phyloP scores from a whole-genome alignment of 2,888 invertebrate genomes.

The Drosophila tanythrix region DNA sequence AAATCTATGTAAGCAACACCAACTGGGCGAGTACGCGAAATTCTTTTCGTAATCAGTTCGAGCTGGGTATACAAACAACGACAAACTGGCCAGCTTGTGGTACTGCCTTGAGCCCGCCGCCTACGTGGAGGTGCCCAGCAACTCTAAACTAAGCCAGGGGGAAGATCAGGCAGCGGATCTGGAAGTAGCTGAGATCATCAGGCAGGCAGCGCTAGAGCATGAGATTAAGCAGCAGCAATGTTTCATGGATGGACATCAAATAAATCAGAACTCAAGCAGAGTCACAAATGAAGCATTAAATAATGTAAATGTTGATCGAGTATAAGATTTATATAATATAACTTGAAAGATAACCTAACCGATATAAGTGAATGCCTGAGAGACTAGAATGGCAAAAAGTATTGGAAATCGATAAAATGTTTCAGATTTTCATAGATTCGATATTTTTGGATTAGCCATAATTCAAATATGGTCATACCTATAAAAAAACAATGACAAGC shows the following conservation, averaged over 20 bases:
- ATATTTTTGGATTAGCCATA: not conserved
- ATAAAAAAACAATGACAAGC: not conserved
- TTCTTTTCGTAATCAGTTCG: conserved; percentile 39
- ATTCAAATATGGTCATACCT: not conserved
- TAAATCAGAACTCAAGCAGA: not conserved
- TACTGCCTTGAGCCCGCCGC: conserved; percentile 55
- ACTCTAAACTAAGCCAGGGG: not conserved
- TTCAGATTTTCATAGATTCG: not conserved
- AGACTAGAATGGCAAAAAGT: not conserved
- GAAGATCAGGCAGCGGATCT: conserved; percentile 11
- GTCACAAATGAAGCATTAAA: not conserved
- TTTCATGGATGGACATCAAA: conserved; percentile 12
- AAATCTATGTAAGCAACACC: conserved; percentile 1
- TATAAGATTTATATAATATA: not conserved
- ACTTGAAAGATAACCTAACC: not conserved
- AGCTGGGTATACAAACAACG: conserved; percentile 7
- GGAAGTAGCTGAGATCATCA: conserved; percentile 50
- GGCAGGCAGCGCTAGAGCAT: conserved; percentile 56
- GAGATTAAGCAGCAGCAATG: conserved; percentile 40
- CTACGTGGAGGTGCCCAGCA: conserved; percentile 51
- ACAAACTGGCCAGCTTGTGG: conserved; percentile 41
- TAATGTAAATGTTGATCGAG: not conserved
- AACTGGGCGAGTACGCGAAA: conserved; percentile 8
- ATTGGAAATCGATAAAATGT: not conserved
- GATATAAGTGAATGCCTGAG: not conserved